Percentiles rank a stretch among this genome's conserved stretches.
Evolutionary conservation across 1,140 invertebrate genomes (phyloP).

Genomic region (Leptestheria dahalacensis): DNA sequence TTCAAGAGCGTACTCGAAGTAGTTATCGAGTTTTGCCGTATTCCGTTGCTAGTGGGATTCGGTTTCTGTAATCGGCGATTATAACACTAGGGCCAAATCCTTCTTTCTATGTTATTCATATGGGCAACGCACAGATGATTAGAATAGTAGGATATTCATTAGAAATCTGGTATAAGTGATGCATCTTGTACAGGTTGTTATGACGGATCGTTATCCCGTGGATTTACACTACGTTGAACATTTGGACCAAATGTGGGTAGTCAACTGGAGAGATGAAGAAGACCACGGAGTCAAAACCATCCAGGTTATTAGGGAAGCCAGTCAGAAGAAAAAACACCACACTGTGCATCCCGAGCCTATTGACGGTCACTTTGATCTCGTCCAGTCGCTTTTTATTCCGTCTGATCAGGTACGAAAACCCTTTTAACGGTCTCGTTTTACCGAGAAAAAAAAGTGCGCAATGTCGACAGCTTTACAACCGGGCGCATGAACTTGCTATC

Average conservation of each 20-base stretch:
- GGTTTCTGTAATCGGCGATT: too few species aligned
- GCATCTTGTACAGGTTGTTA: slow-evolving; percentile 47
- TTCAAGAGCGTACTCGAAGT: too few species aligned
- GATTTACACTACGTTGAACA: slow-evolving; percentile 54
- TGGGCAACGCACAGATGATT: too few species aligned
- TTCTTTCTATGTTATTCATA: too few species aligned
- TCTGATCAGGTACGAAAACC: slow-evolving; percentile 31
- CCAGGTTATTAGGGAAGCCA: slow-evolving; percentile 57
- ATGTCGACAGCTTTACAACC: too few species aligned
- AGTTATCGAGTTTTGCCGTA: too few species aligned
- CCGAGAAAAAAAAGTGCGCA: too few species aligned
- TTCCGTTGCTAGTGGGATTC: too few species aligned
- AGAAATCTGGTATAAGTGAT: too few species aligned
- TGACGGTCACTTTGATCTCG: slow-evolving; percentile 61
- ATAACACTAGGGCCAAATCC: too few species aligned
- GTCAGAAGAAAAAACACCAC: slow-evolving; percentile 57
- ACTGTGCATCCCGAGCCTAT: slow-evolving; percentile 64
- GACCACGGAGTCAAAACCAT: slow-evolving; percentile 52
- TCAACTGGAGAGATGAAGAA: slow-evolving; percentile 47
- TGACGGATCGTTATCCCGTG: slow-evolving; percentile 57
- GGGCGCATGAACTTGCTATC: too few species aligned
- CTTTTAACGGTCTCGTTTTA: not conserved
- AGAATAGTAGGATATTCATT: too few species aligned
- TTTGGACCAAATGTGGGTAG: slow-evolving; percentile 62
- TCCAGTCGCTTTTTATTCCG: slow-evolving; percentile 53